A percentile compares a stretch with the other conserved stretches of the same genome.
phyloP scores from a whole-genome alignment of 2,113 vertebrate species.

The Struthidea cinerea region DNA sequence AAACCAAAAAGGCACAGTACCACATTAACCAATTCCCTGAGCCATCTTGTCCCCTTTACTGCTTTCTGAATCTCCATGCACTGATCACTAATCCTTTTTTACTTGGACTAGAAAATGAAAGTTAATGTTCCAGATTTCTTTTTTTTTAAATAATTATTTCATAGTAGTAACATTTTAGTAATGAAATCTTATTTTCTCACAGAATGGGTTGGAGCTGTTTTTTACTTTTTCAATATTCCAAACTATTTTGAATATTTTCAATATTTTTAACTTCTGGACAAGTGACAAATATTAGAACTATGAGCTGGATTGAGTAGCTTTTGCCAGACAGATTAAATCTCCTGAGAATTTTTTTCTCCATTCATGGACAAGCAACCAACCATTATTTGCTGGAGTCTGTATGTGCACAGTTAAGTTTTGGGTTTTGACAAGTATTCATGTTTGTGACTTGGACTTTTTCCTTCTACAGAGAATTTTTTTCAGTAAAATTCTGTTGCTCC shows the following conservation, averaged over 20 bases:
- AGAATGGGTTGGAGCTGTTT: not conserved
- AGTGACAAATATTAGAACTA: conserved; percentile 39
- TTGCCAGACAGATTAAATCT: not conserved
- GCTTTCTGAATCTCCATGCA: not conserved
- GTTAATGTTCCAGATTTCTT: not conserved
- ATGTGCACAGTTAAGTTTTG: not conserved
- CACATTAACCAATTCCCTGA: not conserved
- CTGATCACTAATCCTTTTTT: not conserved
- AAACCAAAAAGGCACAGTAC: conserved; percentile 38
- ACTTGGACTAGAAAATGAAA: not conserved
- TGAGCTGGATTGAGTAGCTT: not conserved
- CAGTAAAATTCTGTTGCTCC: not conserved
- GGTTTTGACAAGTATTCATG: not conserved
- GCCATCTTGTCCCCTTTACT: not conserved
- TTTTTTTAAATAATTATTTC: not conserved
- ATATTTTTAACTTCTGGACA: conserved; percentile 27
- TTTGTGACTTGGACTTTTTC: not conserved
- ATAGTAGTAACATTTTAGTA: not conserved
- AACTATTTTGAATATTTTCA: conserved; percentile 27
- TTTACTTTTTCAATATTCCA: not conserved
- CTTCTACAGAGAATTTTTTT: not conserved
- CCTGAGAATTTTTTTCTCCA: not conserved
- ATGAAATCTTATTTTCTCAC: not conserved
- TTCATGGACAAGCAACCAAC: not conserved
- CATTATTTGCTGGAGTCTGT: not conserved